Base-by-base conservation (phyloP, 2,797 vertebrate species). In the Falco biarmicus region DNA sequence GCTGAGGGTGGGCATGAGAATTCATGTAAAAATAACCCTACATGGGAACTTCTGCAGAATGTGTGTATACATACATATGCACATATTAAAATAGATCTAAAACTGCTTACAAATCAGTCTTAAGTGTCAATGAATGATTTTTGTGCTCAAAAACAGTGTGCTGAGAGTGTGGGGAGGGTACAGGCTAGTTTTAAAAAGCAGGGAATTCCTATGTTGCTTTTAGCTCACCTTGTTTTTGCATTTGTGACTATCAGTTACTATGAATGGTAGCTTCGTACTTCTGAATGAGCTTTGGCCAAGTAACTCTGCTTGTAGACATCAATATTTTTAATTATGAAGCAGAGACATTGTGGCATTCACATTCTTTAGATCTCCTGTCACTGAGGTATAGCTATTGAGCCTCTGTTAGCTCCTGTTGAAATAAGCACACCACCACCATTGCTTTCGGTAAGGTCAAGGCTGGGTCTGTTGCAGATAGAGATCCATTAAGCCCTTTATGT, bases 391-490 rank as follows among this genome's bases (percentile, higher is more conserved):
- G 31, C 64, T 74, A 29, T 34, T 47, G 75, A 76, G 77, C 18
- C 15, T 89, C 66, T 37, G 20, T 74, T 73, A 80, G 63, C 41
- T 87, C 70, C 69, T 93, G 31, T 65, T 53, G 79, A 91, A 97
- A 92, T 57, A 83, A 89, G 31, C n/a, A 76, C 54, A 65, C 20
- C 31, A 28, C 6, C 61, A 16, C 45, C 61, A 64, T 85, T 90
- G 41, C 48, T 93, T 87, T 81, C 73, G 88, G 79, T 66, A 51
- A 89, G 54, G 79, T 90, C 84, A 90, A 89, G 76, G 39, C 59
- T 63, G 25, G 50, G 69, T 91, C 61, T 43, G 26, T 5, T 78
- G 66, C 76, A 91, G 89, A 34, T 22, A 80, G 53, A 84, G 71
- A 56, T 54, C 81, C 43, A 89, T 89, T 91, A 90, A 89, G 31